Base-by-base conservation (phyloP, 2,888 invertebrate species). In the Glomeris marginata region DNA sequence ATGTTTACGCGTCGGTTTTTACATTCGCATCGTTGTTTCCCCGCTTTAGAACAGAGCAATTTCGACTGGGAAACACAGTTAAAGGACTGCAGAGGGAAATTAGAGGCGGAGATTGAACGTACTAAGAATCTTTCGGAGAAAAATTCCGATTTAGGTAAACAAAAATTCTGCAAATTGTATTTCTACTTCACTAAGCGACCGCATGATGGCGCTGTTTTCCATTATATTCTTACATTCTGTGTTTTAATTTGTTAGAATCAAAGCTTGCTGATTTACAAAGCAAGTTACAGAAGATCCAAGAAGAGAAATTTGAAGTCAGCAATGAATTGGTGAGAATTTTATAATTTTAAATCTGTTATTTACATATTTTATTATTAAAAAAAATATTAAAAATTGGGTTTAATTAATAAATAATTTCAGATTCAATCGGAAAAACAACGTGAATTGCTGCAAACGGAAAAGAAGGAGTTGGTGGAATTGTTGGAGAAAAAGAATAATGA, bases 151-250 rank as follows among this genome's bases (percentile, higher is more conserved):
- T 41, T 47, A 18, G 47, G 47, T 47, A 40, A 33, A 82, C 82
- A 61, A 81, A 79, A 65, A 83, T 81, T 74, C 74, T 59, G 54
- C 63, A 59, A 54, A 38, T 46, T 38, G n/a, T 45, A 13, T 42
- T 20, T 47, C 36, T 13, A 33, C 40, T 42, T 54, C 13, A 28
- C n/a, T 2, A 47, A 46, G 18, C 21, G 16, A 8, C 28, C 28
- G 28, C 28, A 28, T 28, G 28, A 28, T 3, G 28, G 28, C 28
- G 28, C 8, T 28, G 28, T 28, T 28, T 28, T 28, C 28, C 28
- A 28, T 28, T 28, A 3, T 28, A 28, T 28, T 28, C 8, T 28
- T 28, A 28, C 8, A 28, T 28, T 28, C 8, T 28, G 28, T 28
- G 28, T 28, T 28, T 28, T 28, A n/a, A n/a, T 28, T 28, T 8